Evolutionary conservation across 1,140 invertebrate genomes (phyloP).

Genomic region (Camponotus floridanus): DNA sequence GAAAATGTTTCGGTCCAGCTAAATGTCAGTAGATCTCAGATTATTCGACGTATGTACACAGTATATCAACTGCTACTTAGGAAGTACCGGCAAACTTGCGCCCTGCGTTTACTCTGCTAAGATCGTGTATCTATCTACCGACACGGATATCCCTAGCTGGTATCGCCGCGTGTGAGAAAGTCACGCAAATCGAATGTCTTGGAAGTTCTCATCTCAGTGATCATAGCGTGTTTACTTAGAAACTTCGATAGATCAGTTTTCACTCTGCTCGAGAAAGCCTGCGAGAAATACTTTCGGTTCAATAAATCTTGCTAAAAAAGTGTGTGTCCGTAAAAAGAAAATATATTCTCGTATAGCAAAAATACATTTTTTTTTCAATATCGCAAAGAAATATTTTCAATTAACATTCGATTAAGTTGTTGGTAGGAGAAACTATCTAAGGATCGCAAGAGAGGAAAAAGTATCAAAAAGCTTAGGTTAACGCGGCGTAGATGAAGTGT

Average conservation of each 20-base stretch:
- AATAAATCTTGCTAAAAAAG: slow-evolving; percentile 5
- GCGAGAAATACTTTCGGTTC: background rate
- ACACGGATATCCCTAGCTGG: slow-evolving; percentile 25
- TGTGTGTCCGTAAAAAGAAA: background rate
- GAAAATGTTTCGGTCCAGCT: background rate
- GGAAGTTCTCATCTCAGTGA: slow-evolving; percentile 2
- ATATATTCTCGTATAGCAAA: background rate
- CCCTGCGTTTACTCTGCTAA: slow-evolving; percentile 59
- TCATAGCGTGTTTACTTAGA: background rate
- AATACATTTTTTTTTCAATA: background rate
- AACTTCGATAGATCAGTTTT: slow-evolving; percentile 26
- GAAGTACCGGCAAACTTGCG: slow-evolving; percentile 56
- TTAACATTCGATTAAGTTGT: slow-evolving; percentile 41
- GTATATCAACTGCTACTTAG: slow-evolving; percentile 49
- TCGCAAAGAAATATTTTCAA: slow-evolving; percentile 58
- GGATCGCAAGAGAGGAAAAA: slow-evolving; percentile 5
- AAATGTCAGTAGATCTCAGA: slow-evolving; percentile 38
- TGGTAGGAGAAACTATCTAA: slow-evolving; percentile 11
- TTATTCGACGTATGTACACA: slow-evolving; percentile 61
- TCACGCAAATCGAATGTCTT: slow-evolving; percentile 23
- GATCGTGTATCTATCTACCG: slow-evolving; percentile 46
- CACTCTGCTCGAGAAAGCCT: background rate
- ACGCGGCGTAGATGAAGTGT: slow-evolving; percentile 49
- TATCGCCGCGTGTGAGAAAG: slow-evolving; percentile 40
- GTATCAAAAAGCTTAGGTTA: slow-evolving; percentile 65